These are phyloP conservation scores for Distichodus sexfasciatus DNA, from an alignment of 2,797 vertebrate species.

Conservation along the genomic window DNA sequence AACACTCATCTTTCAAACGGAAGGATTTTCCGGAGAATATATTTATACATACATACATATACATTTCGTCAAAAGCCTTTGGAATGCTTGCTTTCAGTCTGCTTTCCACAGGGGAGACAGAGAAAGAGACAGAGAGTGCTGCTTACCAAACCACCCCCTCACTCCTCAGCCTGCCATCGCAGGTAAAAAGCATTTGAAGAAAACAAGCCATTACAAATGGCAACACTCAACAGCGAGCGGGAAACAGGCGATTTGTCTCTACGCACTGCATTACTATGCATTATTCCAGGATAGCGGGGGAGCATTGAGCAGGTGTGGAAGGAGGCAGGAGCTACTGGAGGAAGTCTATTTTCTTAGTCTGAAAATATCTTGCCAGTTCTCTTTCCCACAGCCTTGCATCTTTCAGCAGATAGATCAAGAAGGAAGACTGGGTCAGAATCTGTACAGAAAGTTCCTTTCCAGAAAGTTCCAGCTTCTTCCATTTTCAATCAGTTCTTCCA, in stretches of 20 bases:
- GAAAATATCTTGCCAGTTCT: neutral
- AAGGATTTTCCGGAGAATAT: neutral
- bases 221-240: neutral
- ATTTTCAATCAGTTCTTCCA: no score
- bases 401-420: no score
- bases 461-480: no score
- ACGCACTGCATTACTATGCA: conserved; percentile 16
- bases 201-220: conserved; percentile 20
- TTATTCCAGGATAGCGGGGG: conserved; percentile 1
- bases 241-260: conserved; percentile 16
- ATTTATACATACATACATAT: no score
- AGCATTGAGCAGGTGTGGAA: neutral
- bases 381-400: neutral
- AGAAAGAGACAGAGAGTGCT: neutral
- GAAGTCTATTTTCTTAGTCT: neutral
- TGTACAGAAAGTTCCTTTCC: no score
- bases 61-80: no score
- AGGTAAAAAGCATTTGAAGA: neutral
- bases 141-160: neutral
- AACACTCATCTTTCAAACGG: neutral
- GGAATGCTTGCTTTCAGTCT: neutral
- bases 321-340: neutral
- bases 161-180: neutral
- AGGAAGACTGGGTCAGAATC: no score
- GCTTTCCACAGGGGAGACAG: neutral